Evolutionary conservation across 1,140 invertebrate genomes (phyloP), one percentile per base, ranked within the genome.

Genomic region (Drosophila baimaii): DNA sequence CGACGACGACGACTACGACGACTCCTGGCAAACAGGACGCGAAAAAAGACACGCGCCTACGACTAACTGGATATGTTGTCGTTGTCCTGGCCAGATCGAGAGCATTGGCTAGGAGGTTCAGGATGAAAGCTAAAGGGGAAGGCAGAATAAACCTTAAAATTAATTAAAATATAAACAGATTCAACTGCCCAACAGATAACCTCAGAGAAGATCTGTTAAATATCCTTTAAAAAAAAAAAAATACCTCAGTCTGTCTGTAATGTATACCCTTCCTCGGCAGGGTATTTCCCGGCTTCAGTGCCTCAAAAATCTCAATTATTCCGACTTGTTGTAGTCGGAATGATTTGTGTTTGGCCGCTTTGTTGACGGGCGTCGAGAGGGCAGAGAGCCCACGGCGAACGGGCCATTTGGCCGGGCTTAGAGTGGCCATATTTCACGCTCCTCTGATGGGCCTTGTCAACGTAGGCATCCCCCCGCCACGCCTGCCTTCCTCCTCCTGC

Each of bases 381-480:
- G 47, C 65, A 64, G 37, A 56, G 19, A 69, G 70, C 25, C 68
- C 15, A 71, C 31, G 37, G 69, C 61, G 52, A 69, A 66, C 46
- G 72, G 64, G 37, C 78, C 78, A 81, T 80, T 80, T 81, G 57
- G 64, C 71, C 56, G 64, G 39, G 49, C 64, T 64, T 55, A 59
- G 78, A 80, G 78, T 71, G 71, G 71, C 64, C 64, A 80, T 80
- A 80, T 76, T 77, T 80, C 78, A 80, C 73, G 64, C 71, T 52
- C 78, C 59, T 81, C 63, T 80, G 79, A 80, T 81, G 79, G 78
- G 78, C 71, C 78, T 76, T 80, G 78, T 80, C 78, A 80, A 76
- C 77, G 78, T 69, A 44, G 33, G 44, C 23, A 49, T 52, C 55
- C 19, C 41, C 39, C 56, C 47, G 10, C 25, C 9, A 12, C 13